Conservation (phyloP, 1,140 invertebrate species). For the Neotoxoptera formosana region DNA sequence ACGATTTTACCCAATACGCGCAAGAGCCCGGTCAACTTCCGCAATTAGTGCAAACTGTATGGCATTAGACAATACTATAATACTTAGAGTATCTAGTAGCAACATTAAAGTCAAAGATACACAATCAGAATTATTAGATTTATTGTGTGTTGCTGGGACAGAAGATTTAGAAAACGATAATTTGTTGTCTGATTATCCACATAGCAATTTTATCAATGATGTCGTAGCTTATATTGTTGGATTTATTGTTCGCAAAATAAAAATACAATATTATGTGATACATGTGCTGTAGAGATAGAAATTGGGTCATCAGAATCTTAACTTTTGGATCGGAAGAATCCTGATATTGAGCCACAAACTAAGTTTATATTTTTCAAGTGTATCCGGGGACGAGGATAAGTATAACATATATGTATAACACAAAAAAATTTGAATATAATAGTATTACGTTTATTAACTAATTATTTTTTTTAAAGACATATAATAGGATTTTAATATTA, state of each 20-base stretch:
- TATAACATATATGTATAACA: too few relatives aligned
- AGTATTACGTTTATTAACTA: too few relatives aligned
- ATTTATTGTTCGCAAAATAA: not conserved
- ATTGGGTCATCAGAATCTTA: not conserved
- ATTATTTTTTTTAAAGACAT: too few relatives aligned
- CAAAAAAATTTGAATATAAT: too few relatives aligned
- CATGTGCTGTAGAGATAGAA: not conserved
- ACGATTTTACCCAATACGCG: too few relatives aligned
- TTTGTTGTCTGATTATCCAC: not conserved
- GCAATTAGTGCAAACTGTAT: too few relatives aligned
- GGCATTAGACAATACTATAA: not conserved
- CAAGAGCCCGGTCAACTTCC: too few relatives aligned
- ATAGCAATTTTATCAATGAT: conserved; percentile 30
- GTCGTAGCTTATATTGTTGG: conserved; percentile 20
- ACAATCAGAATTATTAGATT: not conserved
- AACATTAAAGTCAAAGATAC: not conserved
- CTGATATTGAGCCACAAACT: not conserved
- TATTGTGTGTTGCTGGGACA: conserved; percentile 12
- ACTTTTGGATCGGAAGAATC: not conserved
- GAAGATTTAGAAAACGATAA: not conserved
- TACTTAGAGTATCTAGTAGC: conserved; percentile 11
- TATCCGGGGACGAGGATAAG: too few relatives aligned
- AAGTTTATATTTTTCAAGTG: too few relatives aligned
- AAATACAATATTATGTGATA: not conserved
- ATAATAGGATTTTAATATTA: too few relatives aligned